Evolutionary conservation across 2,113 vertebrate species (phyloP).

Genomic region (Sceloporus undulatus): DNA sequence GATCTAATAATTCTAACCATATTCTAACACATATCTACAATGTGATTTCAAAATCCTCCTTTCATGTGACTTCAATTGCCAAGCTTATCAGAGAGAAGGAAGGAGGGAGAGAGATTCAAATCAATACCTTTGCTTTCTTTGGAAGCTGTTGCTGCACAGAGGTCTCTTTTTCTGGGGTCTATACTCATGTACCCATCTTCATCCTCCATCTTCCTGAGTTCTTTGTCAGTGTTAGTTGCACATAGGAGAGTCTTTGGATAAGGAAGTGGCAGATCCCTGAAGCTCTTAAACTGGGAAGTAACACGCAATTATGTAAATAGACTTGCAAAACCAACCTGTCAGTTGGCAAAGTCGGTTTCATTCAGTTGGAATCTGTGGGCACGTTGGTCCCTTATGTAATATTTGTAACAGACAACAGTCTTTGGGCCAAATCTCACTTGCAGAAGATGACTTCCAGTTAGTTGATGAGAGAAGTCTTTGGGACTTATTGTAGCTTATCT

Average conservation of each 20-base stretch:
- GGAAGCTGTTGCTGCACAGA: neutral
- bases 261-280: neutral
- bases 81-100: neutral
- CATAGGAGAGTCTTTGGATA: neutral
- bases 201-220: constrained; percentile 7
- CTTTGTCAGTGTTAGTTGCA: no score
- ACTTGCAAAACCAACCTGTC: neutral
- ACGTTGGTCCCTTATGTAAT: neutral
- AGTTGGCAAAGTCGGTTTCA: neutral
- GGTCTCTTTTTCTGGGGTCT: neutral
- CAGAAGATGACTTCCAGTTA: neutral
- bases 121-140: neutral
- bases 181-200: neutral
- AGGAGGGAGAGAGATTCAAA: neutral
- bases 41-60: neutral
- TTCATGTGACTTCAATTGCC: neutral
- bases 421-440: neutral
- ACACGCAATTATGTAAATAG: neutral
- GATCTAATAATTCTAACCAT: no score
- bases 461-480: no score
- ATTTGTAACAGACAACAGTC: neutral
- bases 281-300: no score
- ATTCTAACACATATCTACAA: neutral
- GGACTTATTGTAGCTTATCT: neutral
- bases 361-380: neutral